Evolutionary conservation across 35 echinoderm and acorn worm species (phyloP).

Genomic region (Apostichopus californicus): DNA sequence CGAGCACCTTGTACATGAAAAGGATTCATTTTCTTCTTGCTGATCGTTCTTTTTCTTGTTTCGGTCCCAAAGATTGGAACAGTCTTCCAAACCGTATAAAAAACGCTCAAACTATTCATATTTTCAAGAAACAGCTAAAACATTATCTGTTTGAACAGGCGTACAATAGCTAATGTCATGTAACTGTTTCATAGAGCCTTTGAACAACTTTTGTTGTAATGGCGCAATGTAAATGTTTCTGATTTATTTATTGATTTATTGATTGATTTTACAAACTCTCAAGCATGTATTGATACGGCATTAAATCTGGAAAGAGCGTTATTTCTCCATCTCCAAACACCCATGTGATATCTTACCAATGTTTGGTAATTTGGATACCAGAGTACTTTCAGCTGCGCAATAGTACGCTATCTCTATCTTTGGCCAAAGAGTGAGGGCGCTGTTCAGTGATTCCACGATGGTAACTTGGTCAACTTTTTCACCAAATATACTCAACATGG

Average conservation of each 20-base stretch:
- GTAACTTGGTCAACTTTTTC: conserved; percentile 11
- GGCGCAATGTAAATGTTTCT: too few relatives aligned
- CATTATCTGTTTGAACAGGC: not conserved
- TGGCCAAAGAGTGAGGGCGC: not conserved
- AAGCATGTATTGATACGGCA: not conserved
- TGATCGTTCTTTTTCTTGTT: too few relatives aligned
- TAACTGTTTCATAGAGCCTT: not conserved
- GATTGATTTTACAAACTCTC: not conserved
- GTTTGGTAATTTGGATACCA: not conserved
- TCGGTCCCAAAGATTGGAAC: too few relatives aligned
- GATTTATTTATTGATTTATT: too few relatives aligned
- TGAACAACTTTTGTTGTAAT: not conserved
- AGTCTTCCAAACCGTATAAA: too few relatives aligned
- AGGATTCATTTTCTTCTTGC: too few relatives aligned
- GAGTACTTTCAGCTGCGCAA: conserved; percentile 1
- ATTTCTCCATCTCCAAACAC: not conserved
- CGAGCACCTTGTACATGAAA: too few relatives aligned
- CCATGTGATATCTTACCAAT: too few relatives aligned
- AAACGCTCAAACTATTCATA: too few relatives aligned
- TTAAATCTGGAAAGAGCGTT: not conserved
- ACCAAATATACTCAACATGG: conserved; percentile 3
- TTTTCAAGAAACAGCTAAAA: not conserved
- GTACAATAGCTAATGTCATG: too few relatives aligned
- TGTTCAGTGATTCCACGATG: not conserved
- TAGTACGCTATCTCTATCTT: not conserved